Percentiles rank a stretch among this genome's conserved stretches.
phyloP scores from a whole-genome alignment of 2,113 vertebrate genomes.

The Oryzias woworae region DNA sequence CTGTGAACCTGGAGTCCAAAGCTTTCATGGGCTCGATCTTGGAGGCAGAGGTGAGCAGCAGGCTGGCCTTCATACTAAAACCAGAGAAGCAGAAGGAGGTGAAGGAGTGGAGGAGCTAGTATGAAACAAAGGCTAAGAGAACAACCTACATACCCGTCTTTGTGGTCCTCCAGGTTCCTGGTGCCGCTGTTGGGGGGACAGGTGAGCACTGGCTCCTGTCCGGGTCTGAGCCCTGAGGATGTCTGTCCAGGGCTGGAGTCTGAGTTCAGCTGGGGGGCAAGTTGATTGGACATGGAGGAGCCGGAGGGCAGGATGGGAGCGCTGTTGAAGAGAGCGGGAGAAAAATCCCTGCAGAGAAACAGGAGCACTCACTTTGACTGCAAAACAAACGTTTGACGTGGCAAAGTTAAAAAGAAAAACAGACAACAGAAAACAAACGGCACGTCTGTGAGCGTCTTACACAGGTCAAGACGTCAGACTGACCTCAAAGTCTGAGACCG shows the following conservation, averaged over 20 bases:
- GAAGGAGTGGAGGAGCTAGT: not conserved
- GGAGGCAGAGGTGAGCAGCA: slow-evolving; percentile 86
- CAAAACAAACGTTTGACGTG: not conserved
- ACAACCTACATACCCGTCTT: slow-evolving; percentile 79
- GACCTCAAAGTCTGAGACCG: too few relatives aligned
- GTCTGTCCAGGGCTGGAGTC: slow-evolving; percentile 83
- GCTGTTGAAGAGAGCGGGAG: slow-evolving; percentile 97
- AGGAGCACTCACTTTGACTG: not conserved
- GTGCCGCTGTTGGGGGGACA: slow-evolving; percentile 46
- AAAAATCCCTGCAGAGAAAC: slow-evolving; percentile 87
- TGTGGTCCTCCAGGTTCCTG: slow-evolving; percentile 86
- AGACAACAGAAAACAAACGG: not conserved
- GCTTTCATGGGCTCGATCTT: slow-evolving; percentile 99
- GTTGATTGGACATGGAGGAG: slow-evolving; percentile 89
- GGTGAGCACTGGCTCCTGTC: slow-evolving; percentile 77
- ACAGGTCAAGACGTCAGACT: too few relatives aligned
- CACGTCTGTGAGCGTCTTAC: too few relatives aligned
- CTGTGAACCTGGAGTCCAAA: slow-evolving; percentile 94
- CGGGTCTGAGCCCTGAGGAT: slow-evolving; percentile 82
- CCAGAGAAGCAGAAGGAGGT: not conserved
- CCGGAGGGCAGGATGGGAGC: slow-evolving; percentile 90
- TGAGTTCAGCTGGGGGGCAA: slow-evolving; percentile 86
- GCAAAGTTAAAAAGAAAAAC: not conserved
- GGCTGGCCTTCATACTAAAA: slow-evolving; percentile 74
- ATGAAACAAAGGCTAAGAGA: fast-evolving